Evolutionary conservation across 2,797 vertebrate genomes (phyloP).

Genomic region (Gallinago nigripennis): DNA sequence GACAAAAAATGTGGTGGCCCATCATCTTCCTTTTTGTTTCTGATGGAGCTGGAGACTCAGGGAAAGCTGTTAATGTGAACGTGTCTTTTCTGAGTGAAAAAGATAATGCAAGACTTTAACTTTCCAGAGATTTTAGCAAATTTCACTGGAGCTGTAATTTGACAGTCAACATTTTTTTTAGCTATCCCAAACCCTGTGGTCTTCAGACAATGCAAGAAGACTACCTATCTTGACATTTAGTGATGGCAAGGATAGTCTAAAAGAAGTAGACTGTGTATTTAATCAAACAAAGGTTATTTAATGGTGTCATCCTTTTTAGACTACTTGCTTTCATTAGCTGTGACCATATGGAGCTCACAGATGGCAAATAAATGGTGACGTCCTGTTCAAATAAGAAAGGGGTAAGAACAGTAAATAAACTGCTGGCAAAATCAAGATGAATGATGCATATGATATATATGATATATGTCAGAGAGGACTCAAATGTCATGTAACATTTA

Average conservation of each 20-base stretch:
- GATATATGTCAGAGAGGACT: neutral
- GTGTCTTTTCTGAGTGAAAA: neutral
- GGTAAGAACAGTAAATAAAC: constrained; percentile 64
- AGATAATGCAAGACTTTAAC: neutral
- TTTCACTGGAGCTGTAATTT: neutral
- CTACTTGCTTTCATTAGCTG: constrained; percentile 71
- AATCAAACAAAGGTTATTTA: constrained; percentile 58
- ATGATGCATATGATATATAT: constrained; percentile 31
- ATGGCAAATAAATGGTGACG: constrained; percentile 74
- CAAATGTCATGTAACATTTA: neutral
- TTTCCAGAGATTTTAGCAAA: neutral
- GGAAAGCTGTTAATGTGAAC: neutral
- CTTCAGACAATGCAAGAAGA: neutral
- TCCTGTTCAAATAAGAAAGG: constrained; percentile 62
- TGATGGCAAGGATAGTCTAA: neutral
- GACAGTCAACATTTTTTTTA: neutral
- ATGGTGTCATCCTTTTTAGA: constrained; percentile 69
- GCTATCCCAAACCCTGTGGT: neutral
- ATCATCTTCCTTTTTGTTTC: neutral
- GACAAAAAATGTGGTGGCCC: neutral
- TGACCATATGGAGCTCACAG: constrained; percentile 79
- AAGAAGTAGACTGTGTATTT: constrained; percentile 42
- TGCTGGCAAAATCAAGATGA: constrained; percentile 41
- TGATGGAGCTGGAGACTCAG: neutral
- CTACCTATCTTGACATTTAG: constrained; percentile 30